Evolutionary conservation across 2,113 vertebrate species (phyloP).

Genomic region (Bolborhynchus lineola): DNA sequence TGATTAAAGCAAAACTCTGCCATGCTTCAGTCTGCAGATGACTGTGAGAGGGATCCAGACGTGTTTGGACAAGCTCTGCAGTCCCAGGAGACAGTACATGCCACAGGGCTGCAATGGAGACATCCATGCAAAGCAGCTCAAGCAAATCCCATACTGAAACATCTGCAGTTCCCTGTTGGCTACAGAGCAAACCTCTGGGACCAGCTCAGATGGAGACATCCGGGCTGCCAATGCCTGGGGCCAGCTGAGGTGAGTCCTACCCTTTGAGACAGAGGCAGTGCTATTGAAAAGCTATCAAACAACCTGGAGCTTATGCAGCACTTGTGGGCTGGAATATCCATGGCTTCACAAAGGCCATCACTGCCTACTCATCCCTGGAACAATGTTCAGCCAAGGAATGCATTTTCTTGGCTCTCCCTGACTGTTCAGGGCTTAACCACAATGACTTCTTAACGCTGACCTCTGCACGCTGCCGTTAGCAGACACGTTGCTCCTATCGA

Average conservation of each 20-base stretch:
- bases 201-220: background rate
- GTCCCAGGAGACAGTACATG: background rate
- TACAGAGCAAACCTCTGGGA: background rate
- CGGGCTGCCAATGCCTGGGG: background rate
- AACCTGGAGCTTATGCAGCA: background rate
- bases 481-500: background rate
- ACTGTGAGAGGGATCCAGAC: background rate
- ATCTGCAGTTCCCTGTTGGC: background rate
- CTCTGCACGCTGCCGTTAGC: background rate
- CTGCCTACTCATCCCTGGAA: background rate
- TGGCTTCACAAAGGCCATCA: background rate
- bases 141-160: background rate
- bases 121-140: background rate
- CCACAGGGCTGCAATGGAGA: background rate
- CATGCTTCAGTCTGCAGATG: background rate
- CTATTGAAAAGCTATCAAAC: background rate
- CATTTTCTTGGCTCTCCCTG: background rate
- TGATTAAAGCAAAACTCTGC: background rate
- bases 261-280: background rate
- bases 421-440: background rate
- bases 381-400: background rate
- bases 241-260: background rate
- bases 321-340: background rate
- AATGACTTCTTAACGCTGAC: background rate
- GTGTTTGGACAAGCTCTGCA: background rate